Evolutionary conservation across 2,797 vertebrate genomes (phyloP).

Genomic region (Limosa lapponica): DNA sequence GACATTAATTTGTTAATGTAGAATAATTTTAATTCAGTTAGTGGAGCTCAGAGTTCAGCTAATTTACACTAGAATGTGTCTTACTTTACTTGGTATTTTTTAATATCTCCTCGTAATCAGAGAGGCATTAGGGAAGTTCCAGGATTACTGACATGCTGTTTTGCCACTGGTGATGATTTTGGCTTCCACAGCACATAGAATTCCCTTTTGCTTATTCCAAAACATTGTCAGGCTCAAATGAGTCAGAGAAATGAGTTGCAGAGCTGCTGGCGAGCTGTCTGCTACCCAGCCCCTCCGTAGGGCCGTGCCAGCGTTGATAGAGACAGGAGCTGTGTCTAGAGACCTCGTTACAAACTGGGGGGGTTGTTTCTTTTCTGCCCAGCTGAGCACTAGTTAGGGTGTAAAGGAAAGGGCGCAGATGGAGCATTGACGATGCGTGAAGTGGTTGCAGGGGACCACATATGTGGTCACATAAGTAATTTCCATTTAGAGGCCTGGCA

Average conservation of each 20-base stretch:
- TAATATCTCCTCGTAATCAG: not conserved
- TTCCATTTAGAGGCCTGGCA: not conserved
- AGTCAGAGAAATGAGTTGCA: not conserved
- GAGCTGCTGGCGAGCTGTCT: not conserved
- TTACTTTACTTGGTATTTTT: not conserved
- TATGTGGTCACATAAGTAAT: not conserved
- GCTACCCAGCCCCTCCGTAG: accelerated
- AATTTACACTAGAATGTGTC: not conserved
- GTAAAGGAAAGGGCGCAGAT: not conserved
- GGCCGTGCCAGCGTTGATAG: not conserved
- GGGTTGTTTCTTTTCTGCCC: not conserved
- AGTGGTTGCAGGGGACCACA: not conserved
- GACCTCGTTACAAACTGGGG: not conserved
- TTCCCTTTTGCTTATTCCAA: not conserved
- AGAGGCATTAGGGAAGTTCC: not conserved
- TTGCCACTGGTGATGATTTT: not conserved
- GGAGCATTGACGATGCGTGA: not conserved
- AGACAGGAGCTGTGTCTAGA: not conserved
- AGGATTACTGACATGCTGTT: not conserved
- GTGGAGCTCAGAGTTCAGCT: not conserved
- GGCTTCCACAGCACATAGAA: not conserved
- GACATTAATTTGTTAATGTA: not conserved
- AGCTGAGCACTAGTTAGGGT: not conserved
- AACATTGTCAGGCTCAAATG: not conserved
- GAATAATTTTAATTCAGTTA: not conserved